Percentiles rank a stretch among this genome's conserved stretches.
phyloP scores from a whole-genome alignment of 2,797 vertebrate genomes.

The Chelon labrosus region DNA sequence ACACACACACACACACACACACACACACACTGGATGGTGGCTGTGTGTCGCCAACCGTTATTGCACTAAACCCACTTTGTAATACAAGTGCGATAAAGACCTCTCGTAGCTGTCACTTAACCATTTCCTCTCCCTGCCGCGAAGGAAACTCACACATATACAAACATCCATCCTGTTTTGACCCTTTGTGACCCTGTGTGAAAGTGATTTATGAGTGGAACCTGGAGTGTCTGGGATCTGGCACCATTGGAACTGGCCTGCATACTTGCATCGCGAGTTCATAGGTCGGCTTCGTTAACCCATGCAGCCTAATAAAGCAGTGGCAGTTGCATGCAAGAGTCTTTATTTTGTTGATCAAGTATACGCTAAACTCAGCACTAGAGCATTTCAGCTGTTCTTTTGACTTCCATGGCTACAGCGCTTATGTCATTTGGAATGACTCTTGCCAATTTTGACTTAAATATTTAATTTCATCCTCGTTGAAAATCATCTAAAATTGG shows the following conservation, averaged over 20 bases:
- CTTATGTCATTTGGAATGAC: background rate
- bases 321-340: background rate
- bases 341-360: conserved; percentile 12
- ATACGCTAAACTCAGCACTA: background rate
- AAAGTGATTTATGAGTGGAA: conserved; percentile 76
- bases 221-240: conserved; percentile 39
- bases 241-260: background rate
- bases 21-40: background rate
- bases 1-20: background rate
- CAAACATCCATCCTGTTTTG: conserved; percentile 54
- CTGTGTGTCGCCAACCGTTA: background rate
- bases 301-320: background rate
- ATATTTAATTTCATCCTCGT: too few species aligned
- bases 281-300: too few species aligned
- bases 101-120: conserved; percentile 76
- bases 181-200: conserved; percentile 65
- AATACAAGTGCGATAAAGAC: conserved; percentile 77
- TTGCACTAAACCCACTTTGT: conserved; percentile 45
- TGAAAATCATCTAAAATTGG: too few species aligned
- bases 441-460: too few species aligned
- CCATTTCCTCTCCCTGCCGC: conserved; percentile 70
- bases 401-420: background rate
- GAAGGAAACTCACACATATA: conserved; percentile 53
- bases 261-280: too few species aligned
- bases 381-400: background rate